Conservation (phyloP, 1,140 invertebrate genomes). For the Rhizoglyphus robini region DNA sequence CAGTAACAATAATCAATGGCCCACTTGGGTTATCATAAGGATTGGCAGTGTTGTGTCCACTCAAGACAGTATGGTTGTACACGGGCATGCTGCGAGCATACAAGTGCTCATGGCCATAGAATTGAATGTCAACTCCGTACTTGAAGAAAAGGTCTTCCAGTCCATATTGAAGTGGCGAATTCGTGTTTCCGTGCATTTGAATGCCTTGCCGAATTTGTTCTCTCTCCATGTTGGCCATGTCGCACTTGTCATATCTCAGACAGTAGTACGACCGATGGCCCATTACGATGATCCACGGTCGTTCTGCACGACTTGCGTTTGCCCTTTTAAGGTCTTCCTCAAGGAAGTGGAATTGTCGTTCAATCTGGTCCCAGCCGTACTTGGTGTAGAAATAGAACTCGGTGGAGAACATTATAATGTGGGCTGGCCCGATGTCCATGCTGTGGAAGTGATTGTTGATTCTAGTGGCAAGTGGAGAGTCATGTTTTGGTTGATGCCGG, state of each 20-base stretch:
- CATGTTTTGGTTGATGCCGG: conserved; percentile 37
- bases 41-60: conserved; percentile 49
- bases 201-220: conserved; percentile 25
- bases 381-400: conserved; percentile 72
- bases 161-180: conserved; percentile 31
- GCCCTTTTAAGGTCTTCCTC: conserved; percentile 56
- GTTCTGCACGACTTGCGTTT: conserved; percentile 44
- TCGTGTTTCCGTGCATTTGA: conserved; percentile 5
- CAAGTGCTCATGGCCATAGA: conserved; percentile 94
- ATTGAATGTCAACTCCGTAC: conserved; percentile 75
- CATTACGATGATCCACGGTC: conserved; percentile 70
- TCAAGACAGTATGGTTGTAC: conserved; percentile 62
- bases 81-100: conserved; percentile 88
- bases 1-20: conserved; percentile 81
- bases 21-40: conserved; percentile 76
- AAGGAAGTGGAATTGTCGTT: conserved; percentile 80
- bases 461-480: conserved; percentile 25
- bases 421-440: conserved; percentile 71
- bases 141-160: conserved; percentile 62
- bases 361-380: conserved; percentile 63
- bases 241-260: conserved; percentile 37
- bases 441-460: conserved; percentile 28
- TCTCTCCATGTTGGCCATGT: not conserved
- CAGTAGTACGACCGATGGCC: conserved; percentile 39
- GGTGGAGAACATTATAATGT: conserved; percentile 79